Conservation (phyloP, 1,140 invertebrate genomes). For the Bicyclus anynana region DNA sequence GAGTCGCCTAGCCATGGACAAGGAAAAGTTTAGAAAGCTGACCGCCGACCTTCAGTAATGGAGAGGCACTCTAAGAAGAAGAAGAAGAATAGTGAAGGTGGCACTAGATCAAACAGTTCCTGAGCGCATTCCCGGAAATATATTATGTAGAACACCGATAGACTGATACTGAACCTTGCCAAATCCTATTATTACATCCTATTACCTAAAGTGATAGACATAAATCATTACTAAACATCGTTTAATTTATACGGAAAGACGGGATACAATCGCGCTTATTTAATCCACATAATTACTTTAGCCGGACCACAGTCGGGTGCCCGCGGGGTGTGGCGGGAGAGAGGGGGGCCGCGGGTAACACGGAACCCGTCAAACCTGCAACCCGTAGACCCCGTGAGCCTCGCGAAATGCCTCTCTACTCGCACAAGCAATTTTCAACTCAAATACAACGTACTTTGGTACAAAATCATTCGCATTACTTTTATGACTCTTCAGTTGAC, state of each 20-base stretch:
- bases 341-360: slow-evolving; percentile 52
- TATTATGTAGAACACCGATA: too few relatives aligned
- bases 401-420: slow-evolving; percentile 58
- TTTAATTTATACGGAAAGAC: slow-evolving; percentile 7
- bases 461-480: slow-evolving; percentile 13
- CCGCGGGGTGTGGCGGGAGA: not conserved
- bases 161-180: not conserved
- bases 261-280: slow-evolving; percentile 21
- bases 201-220: not conserved
- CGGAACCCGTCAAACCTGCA: slow-evolving; percentile 71
- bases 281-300: slow-evolving; percentile 56
- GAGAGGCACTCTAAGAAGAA: too few relatives aligned
- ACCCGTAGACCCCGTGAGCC: slow-evolving; percentile 41
- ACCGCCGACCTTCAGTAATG: too few relatives aligned
- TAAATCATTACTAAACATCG: slow-evolving; percentile 6
- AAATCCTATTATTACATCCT: not conserved
- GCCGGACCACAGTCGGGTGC: slow-evolving; percentile 26
- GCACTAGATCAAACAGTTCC: too few relatives aligned
- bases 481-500: slow-evolving; percentile 54
- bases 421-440: slow-evolving; percentile 26
- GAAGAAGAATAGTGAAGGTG: too few relatives aligned
- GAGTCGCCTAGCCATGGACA: too few relatives aligned
- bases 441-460: slow-evolving; percentile 2
- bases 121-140: too few relatives aligned
- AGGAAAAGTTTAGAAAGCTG: too few relatives aligned